phyloP scores from a whole-genome alignment of 2,797 vertebrate species.

The Garrulus glandarius region DNA sequence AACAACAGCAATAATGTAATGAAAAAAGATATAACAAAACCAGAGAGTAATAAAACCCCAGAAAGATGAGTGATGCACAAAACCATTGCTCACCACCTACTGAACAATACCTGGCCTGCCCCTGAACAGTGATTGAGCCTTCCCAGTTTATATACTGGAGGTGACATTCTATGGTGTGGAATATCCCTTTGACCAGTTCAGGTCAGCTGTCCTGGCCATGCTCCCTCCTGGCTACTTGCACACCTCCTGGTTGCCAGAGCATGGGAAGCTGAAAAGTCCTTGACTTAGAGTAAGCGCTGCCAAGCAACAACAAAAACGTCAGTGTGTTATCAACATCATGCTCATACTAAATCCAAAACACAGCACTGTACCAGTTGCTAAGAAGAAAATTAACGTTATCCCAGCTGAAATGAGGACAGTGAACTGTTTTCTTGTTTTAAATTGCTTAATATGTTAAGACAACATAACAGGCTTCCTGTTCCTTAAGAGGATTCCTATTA shows the following conservation, averaged over 20 bases:
- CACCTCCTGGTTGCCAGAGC: not conserved
- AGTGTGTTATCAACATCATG: not conserved
- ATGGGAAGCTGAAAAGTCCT: not conserved
- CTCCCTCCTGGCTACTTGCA: not conserved
- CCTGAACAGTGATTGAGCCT: not conserved
- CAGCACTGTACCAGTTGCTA: not conserved
- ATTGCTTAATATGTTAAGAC: not conserved
- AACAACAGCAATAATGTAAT: not conserved
- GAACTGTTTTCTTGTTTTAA: not conserved
- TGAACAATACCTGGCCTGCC: not conserved
- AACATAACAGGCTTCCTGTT: not conserved
- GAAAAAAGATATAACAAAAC: not conserved
- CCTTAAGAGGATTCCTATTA: not conserved
- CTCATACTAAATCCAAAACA: not conserved
- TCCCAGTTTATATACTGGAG: not conserved
- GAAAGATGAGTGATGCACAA: not conserved
- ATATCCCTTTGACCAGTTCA: not conserved
- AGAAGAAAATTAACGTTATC: not conserved
- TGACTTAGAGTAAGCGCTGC: not conserved
- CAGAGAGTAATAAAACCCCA: not conserved
- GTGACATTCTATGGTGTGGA: rapidly evolving
- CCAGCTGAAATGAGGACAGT: not conserved
- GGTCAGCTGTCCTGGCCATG: not conserved
- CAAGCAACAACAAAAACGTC: not conserved
- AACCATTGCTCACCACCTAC: not conserved